Conservation (phyloP, 1,140 invertebrate species). For the Trachymyrmex septentrionalis region DNA sequence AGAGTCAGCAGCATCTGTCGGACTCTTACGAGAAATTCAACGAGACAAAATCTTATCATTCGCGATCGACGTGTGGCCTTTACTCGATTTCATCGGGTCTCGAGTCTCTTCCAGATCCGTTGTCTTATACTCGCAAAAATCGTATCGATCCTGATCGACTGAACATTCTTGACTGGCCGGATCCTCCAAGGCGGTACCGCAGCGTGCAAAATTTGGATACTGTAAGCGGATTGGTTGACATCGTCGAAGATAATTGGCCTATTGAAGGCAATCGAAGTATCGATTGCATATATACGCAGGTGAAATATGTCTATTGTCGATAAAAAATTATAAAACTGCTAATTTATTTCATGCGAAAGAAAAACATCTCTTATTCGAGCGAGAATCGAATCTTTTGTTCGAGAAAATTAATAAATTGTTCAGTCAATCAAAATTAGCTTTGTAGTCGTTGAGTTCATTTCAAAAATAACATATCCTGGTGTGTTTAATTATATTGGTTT, state of each 20-base stretch:
- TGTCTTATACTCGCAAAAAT: slow-evolving; percentile 66
- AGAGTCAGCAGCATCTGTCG: slow-evolving; percentile 84
- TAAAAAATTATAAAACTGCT: slow-evolving; percentile 9
- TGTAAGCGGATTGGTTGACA: slow-evolving; percentile 84
- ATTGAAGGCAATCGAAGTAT: slow-evolving; percentile 83
- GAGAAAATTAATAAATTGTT: not conserved
- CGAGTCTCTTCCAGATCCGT: slow-evolving; percentile 77
- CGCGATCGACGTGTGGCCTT: slow-evolving; percentile 82
- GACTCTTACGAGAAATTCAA: slow-evolving; percentile 83
- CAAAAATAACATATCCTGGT: not conserved
- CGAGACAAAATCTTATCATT: slow-evolving; percentile 79
- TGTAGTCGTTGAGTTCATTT: not conserved
- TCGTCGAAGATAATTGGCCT: slow-evolving; percentile 85
- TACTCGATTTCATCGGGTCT: slow-evolving; percentile 77
- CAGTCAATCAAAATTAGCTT: not conserved
- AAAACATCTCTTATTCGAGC: not conserved
- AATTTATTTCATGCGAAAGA: not conserved
- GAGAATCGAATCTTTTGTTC: too few relatives aligned
- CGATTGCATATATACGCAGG: slow-evolving; percentile 85
- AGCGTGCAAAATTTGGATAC: slow-evolving; percentile 85
- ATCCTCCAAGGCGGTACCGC: slow-evolving; percentile 81
- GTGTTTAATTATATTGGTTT: too few relatives aligned
- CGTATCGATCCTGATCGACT: slow-evolving; percentile 79
- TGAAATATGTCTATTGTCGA: slow-evolving; percentile 60
- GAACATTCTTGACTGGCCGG: slow-evolving; percentile 85